phyloP scores from a whole-genome alignment of 2,797 vertebrate genomes.

The Pangasius macronema region DNA sequence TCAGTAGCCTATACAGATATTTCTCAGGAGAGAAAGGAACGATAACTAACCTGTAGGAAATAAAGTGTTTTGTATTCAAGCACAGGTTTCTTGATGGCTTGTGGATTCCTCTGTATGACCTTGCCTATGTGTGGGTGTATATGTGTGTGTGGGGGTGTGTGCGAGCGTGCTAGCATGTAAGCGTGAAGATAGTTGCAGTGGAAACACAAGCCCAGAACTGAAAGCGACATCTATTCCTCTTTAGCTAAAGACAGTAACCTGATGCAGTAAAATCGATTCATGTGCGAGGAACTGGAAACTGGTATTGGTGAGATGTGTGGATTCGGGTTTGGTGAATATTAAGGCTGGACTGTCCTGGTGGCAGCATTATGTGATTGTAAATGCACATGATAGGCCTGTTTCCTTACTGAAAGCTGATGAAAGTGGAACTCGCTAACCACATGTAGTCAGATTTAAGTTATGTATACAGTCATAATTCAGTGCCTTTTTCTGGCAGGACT shows the following conservation, averaged over 20 bases:
- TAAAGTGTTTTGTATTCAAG: background rate
- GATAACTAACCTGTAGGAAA: background rate
- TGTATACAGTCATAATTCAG: background rate
- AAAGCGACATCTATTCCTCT: background rate
- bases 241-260: background rate
- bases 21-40: background rate
- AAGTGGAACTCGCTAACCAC: background rate
- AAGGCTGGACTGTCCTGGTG: background rate
- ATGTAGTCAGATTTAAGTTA: background rate
- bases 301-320: background rate
- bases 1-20: background rate
- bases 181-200: background rate
- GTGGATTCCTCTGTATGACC: slow-evolving; percentile 19
- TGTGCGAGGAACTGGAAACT: background rate
- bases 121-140: slow-evolving; percentile 7
- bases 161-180: background rate
- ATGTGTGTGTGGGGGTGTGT: background rate
- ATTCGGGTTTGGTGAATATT: background rate
- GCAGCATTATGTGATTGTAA: background rate
- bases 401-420: background rate
- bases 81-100: slow-evolving; percentile 21
- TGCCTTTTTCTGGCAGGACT: background rate
- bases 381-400: background rate
- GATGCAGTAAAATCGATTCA: background rate
- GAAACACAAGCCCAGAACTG: background rate